A percentile compares a stretch with the other conserved stretches of the same genome.
phyloP scores from a whole-genome alignment of 2,888 invertebrate genomes.

The Eristalis intricaria region DNA sequence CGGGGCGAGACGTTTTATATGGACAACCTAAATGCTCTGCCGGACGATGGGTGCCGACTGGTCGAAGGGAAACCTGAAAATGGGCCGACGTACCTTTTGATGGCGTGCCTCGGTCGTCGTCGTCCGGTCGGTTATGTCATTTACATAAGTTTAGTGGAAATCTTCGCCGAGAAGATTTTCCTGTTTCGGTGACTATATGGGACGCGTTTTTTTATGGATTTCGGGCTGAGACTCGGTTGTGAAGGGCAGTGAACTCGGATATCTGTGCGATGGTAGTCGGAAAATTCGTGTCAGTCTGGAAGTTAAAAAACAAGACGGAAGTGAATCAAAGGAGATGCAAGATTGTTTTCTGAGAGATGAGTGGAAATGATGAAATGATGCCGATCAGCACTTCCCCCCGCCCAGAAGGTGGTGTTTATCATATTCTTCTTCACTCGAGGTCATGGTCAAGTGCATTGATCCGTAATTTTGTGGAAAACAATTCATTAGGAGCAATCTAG shows the following conservation, averaged over 20 bases:
- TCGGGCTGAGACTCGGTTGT: not conserved
- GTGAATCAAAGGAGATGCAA: too few species aligned
- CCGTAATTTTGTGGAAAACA: too few species aligned
- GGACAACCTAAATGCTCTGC: not conserved
- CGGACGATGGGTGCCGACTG: not conserved
- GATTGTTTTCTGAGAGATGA: too few species aligned
- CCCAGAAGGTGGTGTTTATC: too few species aligned
- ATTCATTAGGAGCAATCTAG: too few species aligned
- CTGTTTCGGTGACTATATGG: not conserved
- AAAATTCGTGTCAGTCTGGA: not conserved
- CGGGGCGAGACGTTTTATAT: slow-evolving; percentile 27
- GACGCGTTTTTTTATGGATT: not conserved
- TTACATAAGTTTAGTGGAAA: not conserved
- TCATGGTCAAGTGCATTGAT: too few species aligned
- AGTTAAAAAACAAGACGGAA: too few species aligned
- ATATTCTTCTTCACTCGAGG: too few species aligned
- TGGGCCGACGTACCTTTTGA: not conserved
- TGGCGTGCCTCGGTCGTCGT: not conserved
- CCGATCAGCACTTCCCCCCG: too few species aligned
- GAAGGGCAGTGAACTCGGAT: not conserved
- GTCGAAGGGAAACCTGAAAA: not conserved
- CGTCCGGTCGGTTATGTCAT: not conserved
- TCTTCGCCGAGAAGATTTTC: not conserved
- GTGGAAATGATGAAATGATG: too few species aligned
- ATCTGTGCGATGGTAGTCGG: not conserved